phyloP scores from a whole-genome alignment of 2,797 vertebrate genomes.

The Acrocephalus scirpaceus region DNA sequence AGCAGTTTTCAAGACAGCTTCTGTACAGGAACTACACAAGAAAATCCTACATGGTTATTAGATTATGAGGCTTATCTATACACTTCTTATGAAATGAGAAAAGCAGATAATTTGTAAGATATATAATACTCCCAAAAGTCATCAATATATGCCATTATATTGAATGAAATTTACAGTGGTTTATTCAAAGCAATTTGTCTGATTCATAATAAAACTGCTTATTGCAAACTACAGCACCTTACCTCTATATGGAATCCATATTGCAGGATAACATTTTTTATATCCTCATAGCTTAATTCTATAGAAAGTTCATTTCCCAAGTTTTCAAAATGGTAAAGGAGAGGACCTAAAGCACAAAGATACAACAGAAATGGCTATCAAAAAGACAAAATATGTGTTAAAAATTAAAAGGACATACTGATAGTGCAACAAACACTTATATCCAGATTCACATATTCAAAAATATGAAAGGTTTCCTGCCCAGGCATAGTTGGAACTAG shows the following conservation, averaged over 20 bases:
- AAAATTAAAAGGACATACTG: not conserved
- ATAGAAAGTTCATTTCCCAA: constrained; percentile 97
- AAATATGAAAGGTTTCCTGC: not conserved
- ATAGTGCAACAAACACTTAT: not conserved
- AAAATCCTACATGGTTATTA: not conserved
- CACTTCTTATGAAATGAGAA: not conserved
- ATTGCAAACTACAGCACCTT: constrained; percentile 29
- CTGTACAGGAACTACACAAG: not conserved
- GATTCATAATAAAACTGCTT: not conserved
- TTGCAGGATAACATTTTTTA: constrained; percentile 88
- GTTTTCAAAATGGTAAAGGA: constrained; percentile 98
- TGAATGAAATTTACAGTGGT: not conserved
- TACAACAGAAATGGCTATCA: not conserved
- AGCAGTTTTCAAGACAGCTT: not conserved
- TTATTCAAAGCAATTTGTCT: not conserved
- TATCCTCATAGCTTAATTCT: constrained; percentile 96
- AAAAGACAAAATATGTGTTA: not conserved
- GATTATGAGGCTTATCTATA: not conserved
- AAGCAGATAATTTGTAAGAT: not conserved
- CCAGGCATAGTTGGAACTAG: not conserved
- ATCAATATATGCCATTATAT: not conserved
- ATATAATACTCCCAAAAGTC: not conserved
- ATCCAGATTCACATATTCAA: not conserved
- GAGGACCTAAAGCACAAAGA: constrained; percentile 83
- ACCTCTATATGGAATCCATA: constrained; percentile 95